Percentiles rank a stretch among this genome's conserved stretches.
Evolutionary conservation across 2,113 vertebrate species (phyloP).

Genomic region (Donacobius atricapilla): DNA sequence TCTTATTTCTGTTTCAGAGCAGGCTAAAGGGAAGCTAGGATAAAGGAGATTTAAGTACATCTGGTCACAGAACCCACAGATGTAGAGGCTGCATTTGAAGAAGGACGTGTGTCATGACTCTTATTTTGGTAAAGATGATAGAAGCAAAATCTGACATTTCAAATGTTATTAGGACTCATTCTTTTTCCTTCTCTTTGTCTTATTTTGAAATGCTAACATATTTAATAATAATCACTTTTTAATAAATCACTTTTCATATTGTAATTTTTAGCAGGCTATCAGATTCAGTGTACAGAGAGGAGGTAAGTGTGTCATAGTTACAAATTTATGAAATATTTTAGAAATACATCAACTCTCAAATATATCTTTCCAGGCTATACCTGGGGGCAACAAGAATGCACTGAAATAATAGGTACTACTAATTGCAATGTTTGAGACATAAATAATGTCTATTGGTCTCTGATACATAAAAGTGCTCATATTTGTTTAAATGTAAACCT

Average conservation of each 20-base stretch:
- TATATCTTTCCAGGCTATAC: neutral
- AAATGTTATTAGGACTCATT: neutral
- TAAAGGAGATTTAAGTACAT: neutral
- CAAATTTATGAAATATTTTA: neutral
- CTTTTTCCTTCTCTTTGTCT: neutral
- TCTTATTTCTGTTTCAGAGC: neutral
- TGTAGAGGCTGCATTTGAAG: neutral
- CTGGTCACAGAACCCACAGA: neutral
- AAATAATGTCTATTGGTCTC: neutral
- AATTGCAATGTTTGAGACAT: neutral
- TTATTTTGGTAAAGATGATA: neutral
- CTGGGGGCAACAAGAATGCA: neutral
- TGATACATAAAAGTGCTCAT: neutral
- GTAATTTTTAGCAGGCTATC: neutral
- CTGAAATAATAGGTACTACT: neutral
- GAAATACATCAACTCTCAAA: neutral
- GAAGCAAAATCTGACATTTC: neutral
- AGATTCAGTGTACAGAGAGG: neutral
- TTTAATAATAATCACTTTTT: neutral
- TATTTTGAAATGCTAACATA: neutral
- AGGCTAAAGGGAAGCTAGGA: neutral
- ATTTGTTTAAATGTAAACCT: constrained; percentile 9
- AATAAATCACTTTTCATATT: neutral
- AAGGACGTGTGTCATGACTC: neutral
- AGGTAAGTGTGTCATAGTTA: neutral